Percentiles rank a stretch among this genome's conserved stretches.
These are phyloP conservation scores for Pipistrellus pipistrellus DNA, from an alignment of 2,797 vertebrate species.

Conservation along the genomic window DNA sequence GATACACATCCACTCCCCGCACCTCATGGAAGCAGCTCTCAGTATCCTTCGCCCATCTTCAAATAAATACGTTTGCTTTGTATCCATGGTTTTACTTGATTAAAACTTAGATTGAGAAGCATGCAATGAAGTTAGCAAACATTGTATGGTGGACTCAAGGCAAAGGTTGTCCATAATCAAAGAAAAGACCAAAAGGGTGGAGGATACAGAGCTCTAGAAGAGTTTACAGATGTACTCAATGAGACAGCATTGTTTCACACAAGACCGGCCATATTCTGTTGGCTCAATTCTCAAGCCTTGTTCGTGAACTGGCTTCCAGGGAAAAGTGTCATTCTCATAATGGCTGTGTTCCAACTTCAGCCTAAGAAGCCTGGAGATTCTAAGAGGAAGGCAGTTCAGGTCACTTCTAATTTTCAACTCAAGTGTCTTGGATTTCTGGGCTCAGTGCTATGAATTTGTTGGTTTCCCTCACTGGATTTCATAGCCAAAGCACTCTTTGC, in stretches of 20 bases:
- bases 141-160: neutral
- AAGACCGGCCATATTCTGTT: neutral
- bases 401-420: neutral
- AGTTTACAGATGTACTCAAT: neutral
- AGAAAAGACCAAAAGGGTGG: neutral
- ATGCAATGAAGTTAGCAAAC: neutral
- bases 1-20: neutral
- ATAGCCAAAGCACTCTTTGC: constrained; percentile 6
- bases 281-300: neutral
- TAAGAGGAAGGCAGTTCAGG: neutral
- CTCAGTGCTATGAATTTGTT: neutral
- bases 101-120: neutral
- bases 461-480: constrained; percentile 23
- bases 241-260: neutral
- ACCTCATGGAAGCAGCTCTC: neutral
- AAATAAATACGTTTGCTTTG: neutral
- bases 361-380: neutral
- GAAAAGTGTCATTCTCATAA: neutral
- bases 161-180: neutral
- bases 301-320: neutral
- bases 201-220: neutral
- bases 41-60: neutral
- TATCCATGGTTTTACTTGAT: neutral
- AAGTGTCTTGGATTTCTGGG: neutral
- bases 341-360: neutral